These are phyloP conservation scores for Eristalis intricaria DNA, from an alignment of 2,888 invertebrate genomes.

Conservation along the genomic window DNA sequence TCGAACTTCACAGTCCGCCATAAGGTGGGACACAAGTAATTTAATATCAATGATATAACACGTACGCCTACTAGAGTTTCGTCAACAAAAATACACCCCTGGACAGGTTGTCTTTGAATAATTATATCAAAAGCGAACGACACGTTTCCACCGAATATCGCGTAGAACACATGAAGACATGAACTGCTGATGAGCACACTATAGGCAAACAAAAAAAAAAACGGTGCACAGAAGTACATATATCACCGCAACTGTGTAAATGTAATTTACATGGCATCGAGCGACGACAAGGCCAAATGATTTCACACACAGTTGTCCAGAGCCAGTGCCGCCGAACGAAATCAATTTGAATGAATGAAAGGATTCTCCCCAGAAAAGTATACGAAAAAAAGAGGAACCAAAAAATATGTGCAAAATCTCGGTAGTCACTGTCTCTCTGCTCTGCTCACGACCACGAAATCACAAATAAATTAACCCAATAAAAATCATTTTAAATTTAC, in stretches of 20 bases:
- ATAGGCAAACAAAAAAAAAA: background rate
- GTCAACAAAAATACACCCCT: constrained; percentile 5
- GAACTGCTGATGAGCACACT: constrained; percentile 1
- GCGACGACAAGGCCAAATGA: constrained; percentile 33
- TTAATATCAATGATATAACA: constrained; percentile 32
- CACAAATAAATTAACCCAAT: constrained; percentile 41
- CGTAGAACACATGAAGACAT: background rate
- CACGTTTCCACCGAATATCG: constrained; percentile 29
- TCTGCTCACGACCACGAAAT: constrained; percentile 20
- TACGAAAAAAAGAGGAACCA: background rate
- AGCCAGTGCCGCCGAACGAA: background rate
- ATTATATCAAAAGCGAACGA: constrained; percentile 20
- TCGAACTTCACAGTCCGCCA: constrained; percentile 31
- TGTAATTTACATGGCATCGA: constrained; percentile 52
- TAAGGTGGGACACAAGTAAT: constrained; percentile 31
- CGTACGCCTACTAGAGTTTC: constrained; percentile 42
- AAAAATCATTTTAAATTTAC: constrained; percentile 46
- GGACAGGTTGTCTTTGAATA: constrained; percentile 17
- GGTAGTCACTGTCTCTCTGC: constrained; percentile 14
- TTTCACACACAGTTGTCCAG: constrained; percentile 10
- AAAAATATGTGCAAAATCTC: background rate
- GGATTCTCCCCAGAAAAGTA: background rate
- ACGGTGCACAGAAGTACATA: background rate
- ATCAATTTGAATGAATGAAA: constrained; percentile 1
- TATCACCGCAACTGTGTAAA: constrained; percentile 27